Base-by-base conservation (phyloP, 2,888 invertebrate species). In the Rhagium mordax region DNA sequence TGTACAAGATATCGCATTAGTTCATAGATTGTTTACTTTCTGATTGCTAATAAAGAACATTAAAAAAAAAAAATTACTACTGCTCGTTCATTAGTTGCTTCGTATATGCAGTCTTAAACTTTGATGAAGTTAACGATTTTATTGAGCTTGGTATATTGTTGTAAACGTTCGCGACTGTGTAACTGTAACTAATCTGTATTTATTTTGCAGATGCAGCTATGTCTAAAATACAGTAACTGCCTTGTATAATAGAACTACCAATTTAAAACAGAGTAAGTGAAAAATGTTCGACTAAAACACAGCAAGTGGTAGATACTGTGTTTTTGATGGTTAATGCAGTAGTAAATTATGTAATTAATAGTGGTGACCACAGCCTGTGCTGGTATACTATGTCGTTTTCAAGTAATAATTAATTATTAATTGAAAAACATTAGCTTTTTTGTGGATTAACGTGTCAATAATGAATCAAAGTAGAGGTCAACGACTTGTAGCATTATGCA, bases 241-340 rank as follows among this genome's bases (percentile, higher is more conserved):
- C 49, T 49, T 49, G 8, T 49, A 47, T 47, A 47, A 47, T 47
- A 47, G 47, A 47, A 47, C 47, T 16, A 15, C 49, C 49, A 49
- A 16, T 15, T 49, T 16, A 49, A 49, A 49, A 49, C 18, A 49
- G 2, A 49, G 49, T 16, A 49, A 16, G 18, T 49, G 49, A 15
- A 49, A 16, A 16, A 16, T 49, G 16, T 49, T 16, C 15, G 15
- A 49, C 18, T 16, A 49, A 49, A 49, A 15, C 49, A 53, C 53
- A 53, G 53, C 20, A 53, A 20, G 53, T 53, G 20, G 20, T 10
- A 53, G 53, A 53, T 53, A 53, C 20, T 57, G 57, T 57, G 57
- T 27, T 24, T 57, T 8, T 57, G 57, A 27, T 27, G 29, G 24
- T 27, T 15, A 13, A 27, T 57, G 8, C 55, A 27, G 13, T n/a